phyloP scores from a whole-genome alignment of 2,113 vertebrate species.

The Ictidomys tridecemlineatus region DNA sequence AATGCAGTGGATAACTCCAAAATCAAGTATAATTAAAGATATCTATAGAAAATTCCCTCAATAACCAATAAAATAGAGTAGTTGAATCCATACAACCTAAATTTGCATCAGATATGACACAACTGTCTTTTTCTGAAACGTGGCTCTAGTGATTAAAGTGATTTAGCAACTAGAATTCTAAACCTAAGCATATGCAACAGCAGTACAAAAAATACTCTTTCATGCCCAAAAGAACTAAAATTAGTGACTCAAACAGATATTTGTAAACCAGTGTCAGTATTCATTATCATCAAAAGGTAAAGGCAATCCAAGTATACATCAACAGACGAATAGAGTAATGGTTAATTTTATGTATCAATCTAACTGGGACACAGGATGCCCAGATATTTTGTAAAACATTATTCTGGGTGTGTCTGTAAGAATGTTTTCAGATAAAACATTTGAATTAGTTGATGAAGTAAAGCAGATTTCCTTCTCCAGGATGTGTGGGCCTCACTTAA shows the following conservation, averaged over 20 bases:
- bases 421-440: neutral
- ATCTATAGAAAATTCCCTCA: constrained; percentile 46
- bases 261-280: neutral
- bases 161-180: constrained; percentile 58
- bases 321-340: neutral
- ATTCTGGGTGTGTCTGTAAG: neutral
- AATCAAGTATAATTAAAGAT: constrained; percentile 27
- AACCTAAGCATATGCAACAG: constrained; percentile 28
- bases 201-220: constrained; percentile 10
- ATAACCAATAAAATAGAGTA: constrained; percentile 34
- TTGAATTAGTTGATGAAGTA: neutral
- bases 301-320: neutral
- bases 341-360: neutral
- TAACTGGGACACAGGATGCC: neutral
- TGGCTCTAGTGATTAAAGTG: constrained; percentile 30
- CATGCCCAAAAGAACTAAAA: neutral
- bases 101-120: constrained; percentile 27
- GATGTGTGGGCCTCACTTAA: neutral
- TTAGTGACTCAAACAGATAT: neutral
- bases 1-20: neutral
- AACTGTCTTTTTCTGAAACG: neutral
- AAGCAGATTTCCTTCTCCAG: neutral
- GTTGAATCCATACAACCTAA: constrained; percentile 25
- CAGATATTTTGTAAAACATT: constrained; percentile 4
- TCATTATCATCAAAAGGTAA: neutral